These are phyloP conservation scores for Platorchestia sp. DNA, from an alignment of 1,140 invertebrate genomes.

Conservation along the genomic window DNA sequence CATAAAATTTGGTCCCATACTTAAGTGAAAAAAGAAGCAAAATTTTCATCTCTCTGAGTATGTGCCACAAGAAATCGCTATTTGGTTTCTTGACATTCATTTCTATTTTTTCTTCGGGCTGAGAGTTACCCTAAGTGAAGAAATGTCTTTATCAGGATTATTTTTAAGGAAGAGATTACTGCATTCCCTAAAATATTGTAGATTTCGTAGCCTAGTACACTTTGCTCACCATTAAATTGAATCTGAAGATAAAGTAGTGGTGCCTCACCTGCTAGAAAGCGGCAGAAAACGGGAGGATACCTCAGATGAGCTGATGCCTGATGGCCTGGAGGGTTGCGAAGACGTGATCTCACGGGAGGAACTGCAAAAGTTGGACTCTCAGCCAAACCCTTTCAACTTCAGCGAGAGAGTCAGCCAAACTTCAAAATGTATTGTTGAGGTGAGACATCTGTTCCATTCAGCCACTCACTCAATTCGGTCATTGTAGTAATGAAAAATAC, in stretches of 20 bases:
- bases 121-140: too few relatives aligned
- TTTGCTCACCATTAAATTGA: not conserved
- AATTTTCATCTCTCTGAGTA: too few relatives aligned
- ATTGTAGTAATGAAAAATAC: too few relatives aligned
- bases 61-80: too few relatives aligned
- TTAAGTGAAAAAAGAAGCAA: too few relatives aligned
- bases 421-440: constrained; percentile 2
- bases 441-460: not conserved
- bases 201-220: not conserved
- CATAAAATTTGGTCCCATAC: too few relatives aligned
- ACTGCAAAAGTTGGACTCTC: constrained; percentile 56
- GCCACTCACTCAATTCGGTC: too few relatives aligned
- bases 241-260: too few relatives aligned
- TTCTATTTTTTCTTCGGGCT: too few relatives aligned
- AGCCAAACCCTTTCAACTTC: constrained; percentile 62
- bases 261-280: not conserved
- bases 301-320: not conserved
- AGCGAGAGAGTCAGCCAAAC: constrained; percentile 59
- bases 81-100: too few relatives aligned
- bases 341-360: constrained; percentile 59
- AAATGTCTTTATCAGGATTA: not conserved
- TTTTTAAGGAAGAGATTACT: not conserved
- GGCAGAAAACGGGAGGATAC: not conserved
- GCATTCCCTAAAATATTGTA: not conserved
- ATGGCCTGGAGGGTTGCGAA: constrained; percentile 51